These are phyloP conservation scores for Chelonoidis abingdonii DNA, from an alignment of 2,113 vertebrate species.

Conservation along the genomic window DNA sequence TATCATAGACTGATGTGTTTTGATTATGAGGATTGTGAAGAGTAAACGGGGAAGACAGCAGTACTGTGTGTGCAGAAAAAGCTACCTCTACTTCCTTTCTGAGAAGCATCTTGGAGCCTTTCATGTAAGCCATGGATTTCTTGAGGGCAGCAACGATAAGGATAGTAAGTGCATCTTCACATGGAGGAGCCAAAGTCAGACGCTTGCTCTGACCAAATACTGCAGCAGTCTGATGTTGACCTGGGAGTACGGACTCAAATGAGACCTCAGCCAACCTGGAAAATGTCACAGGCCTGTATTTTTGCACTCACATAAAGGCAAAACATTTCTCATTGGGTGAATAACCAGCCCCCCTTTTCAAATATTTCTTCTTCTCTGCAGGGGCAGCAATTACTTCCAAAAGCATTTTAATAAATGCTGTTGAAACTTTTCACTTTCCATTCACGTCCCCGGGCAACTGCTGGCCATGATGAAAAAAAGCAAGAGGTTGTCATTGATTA, in stretches of 20 bases:
- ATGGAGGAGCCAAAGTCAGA: constrained; percentile 5
- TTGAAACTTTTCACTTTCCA: not conserved
- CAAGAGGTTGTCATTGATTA: not conserved
- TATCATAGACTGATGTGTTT: not conserved
- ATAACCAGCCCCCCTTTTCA: not conserved
- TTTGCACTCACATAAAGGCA: not conserved
- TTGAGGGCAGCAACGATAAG: constrained; percentile 41
- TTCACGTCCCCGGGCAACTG: not conserved
- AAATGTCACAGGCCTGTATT: not conserved
- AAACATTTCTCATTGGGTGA: not conserved
- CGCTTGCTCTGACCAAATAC: constrained; percentile 38
- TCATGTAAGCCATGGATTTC: constrained; percentile 48
- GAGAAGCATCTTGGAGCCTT: constrained; percentile 44
- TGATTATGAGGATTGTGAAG: not conserved
- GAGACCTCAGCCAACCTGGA: constrained; percentile 32
- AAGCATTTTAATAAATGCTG: constrained; percentile 16
- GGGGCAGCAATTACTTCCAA: not conserved
- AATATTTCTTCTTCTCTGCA: not conserved
- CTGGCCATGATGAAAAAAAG: not conserved
- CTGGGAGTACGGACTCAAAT: constrained; percentile 20
- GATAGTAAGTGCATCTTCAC: constrained; percentile 33
- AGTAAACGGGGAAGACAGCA: constrained; percentile 6
- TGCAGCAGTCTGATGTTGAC: constrained; percentile 48
- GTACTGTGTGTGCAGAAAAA: not conserved
- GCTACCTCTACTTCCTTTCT: not conserved